A percentile compares a stretch with the other conserved stretches of the same genome.
Evolutionary conservation across 2,888 invertebrate species (phyloP).

Genomic region (Sphaerophoria taeniata): DNA sequence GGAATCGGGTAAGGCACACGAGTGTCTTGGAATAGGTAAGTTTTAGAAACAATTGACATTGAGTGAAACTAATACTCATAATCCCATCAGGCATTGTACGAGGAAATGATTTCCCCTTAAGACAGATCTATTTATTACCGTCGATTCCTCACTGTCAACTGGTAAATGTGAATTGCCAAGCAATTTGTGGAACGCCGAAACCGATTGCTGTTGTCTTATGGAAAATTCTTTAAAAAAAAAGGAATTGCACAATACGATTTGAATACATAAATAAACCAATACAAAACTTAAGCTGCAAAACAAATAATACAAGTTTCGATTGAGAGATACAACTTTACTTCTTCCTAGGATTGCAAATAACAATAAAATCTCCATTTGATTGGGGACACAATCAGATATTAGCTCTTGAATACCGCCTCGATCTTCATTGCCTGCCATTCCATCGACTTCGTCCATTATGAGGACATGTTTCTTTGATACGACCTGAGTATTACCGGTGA

Average conservation of each 20-base stretch:
- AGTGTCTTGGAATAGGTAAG: conserved; percentile 89
- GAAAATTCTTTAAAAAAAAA: too few species aligned
- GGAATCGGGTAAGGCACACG: conserved; percentile 82
- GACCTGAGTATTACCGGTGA: conserved; percentile 85
- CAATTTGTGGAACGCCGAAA: too few species aligned
- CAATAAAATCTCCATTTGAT: too few species aligned
- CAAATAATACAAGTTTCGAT: too few species aligned
- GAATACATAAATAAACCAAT: too few species aligned
- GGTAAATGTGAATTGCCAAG: conserved; percentile 84
- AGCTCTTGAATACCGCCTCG: conserved; percentile 98
- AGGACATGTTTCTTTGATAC: conserved; percentile 92
- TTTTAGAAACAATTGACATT: not conserved
- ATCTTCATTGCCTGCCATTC: conserved; percentile 99
- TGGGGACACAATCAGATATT: conserved; percentile 83
- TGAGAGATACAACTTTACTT: too few species aligned
- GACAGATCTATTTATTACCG: conserved; percentile 86
- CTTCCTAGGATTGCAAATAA: too few species aligned
- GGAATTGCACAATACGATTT: too few species aligned
- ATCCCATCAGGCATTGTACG: conserved; percentile 87
- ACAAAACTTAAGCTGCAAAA: too few species aligned
- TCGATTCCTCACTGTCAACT: conserved; percentile 84
- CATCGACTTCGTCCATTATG: conserved; percentile 99
- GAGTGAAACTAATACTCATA: not conserved
- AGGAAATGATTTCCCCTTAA: conserved; percentile 86
- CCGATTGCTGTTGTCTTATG: too few species aligned